phyloP scores from a whole-genome alignment of 2,797 vertebrate genomes.

The Poeciliopsis paucimaculata region DNA sequence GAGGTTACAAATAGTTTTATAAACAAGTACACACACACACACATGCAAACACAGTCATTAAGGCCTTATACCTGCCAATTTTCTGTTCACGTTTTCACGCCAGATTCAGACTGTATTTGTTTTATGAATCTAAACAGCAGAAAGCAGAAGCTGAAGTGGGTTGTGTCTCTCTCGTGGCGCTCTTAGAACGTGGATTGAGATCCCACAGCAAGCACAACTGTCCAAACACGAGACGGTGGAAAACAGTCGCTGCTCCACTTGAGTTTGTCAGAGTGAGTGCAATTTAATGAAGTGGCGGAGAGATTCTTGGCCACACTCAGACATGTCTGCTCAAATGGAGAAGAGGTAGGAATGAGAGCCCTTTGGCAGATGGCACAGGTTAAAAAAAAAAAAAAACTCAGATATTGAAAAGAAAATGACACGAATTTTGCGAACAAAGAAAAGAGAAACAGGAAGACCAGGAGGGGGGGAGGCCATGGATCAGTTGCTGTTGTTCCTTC shows the following conservation, averaged over 20 bases:
- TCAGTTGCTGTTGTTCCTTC: conserved; percentile 38
- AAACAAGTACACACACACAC: not conserved
- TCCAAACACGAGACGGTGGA: conserved; percentile 17
- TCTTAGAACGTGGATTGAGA: conserved; percentile 1
- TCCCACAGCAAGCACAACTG: conserved; percentile 22
- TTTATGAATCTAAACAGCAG: not conserved
- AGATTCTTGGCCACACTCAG: conserved; percentile 28
- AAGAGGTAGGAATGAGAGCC: not conserved
- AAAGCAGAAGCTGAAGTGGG: not conserved
- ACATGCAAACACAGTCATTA: not conserved
- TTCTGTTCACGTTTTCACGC: not conserved
- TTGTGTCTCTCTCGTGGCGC: not conserved
- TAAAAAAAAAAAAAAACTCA: too few species aligned
- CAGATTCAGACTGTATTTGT: not conserved
- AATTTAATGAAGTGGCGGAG: conserved; percentile 57
- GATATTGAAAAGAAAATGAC: not conserved
- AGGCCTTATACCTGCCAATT: not conserved
- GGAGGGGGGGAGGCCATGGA: not conserved
- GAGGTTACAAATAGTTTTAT: not conserved
- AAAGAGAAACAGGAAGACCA: not conserved
- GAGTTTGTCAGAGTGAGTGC: conserved; percentile 40
- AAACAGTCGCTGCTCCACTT: conserved; percentile 31
- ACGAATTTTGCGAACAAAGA: conserved; percentile 3
- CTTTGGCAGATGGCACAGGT: not conserved
- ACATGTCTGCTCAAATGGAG: conserved; percentile 42